These are phyloP conservation scores for Heterochromis multidens DNA, from an alignment of 2,113 vertebrate species.

Conservation along the genomic window DNA sequence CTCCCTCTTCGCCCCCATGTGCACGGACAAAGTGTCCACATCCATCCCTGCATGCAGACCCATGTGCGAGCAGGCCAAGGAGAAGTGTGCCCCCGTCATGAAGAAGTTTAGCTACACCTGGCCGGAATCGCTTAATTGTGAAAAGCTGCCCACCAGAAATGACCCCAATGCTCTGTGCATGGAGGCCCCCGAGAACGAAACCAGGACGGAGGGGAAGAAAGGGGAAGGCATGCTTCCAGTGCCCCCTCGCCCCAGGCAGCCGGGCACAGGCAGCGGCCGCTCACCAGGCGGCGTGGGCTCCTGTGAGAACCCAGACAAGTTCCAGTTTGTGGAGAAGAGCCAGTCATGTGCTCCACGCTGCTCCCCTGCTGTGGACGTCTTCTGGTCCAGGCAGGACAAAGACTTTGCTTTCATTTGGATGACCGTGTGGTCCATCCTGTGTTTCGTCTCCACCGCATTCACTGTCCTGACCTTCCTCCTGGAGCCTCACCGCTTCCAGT, in stretches of 20 bases:
- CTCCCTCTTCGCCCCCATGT: constrained; percentile 98
- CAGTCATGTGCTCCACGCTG: constrained; percentile 90
- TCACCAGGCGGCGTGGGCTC: constrained; percentile 64
- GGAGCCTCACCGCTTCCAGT: constrained; percentile 95
- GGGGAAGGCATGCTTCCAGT: constrained; percentile 87
- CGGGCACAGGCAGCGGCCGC: constrained; percentile 58
- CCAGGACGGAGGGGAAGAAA: constrained; percentile 78
- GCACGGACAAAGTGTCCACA: constrained; percentile 94
- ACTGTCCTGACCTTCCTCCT: constrained; percentile 96
- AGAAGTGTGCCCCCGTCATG: constrained; percentile 94
- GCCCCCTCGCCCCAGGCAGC: constrained; percentile 79
- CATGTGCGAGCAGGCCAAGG: constrained; percentile 97
- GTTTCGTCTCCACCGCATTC: constrained; percentile 95
- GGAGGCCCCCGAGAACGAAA: constrained; percentile 95
- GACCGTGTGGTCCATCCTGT: constrained; percentile 94
- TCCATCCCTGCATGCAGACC: constrained; percentile 96
- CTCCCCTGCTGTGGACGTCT: constrained; percentile 88
- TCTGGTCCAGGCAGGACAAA: constrained; percentile 93
- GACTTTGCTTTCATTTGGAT: constrained; percentile 98
- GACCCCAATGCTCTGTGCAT: constrained; percentile 97
- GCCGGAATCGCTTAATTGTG: constrained; percentile 94
- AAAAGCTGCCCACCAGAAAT: constrained; percentile 89
- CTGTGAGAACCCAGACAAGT: constrained; percentile 92
- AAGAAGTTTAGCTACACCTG: constrained; percentile 95
- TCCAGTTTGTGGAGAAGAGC: constrained; percentile 93